Conservation (phyloP, 2,888 invertebrate species). For the Mellilla xanthometata region DNA sequence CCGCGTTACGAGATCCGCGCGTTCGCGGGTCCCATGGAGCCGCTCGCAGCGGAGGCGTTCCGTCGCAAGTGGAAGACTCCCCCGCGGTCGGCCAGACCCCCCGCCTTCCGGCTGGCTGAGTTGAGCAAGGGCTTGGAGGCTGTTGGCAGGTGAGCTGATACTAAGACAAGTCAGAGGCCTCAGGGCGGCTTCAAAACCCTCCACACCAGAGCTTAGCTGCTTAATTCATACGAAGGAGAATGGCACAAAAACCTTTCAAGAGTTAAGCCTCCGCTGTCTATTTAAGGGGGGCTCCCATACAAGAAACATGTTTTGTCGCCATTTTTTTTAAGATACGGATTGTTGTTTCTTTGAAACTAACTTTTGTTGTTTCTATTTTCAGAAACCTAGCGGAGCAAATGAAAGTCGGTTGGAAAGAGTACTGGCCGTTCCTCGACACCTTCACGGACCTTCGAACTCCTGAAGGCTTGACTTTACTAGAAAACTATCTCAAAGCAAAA, state of each 20-base stretch:
- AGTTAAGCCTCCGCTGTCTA: too few relatives aligned
- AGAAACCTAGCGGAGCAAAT: conserved; percentile 87
- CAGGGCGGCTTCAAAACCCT: too few relatives aligned
- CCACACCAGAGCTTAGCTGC: too few relatives aligned
- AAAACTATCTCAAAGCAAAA: conserved; percentile 86
- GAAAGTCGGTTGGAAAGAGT: conserved; percentile 93
- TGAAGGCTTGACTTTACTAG: conserved; percentile 89
- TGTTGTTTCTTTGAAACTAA: too few relatives aligned
- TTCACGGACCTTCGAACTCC: conserved; percentile 89
- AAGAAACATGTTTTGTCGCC: too few relatives aligned
- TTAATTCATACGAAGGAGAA: too few relatives aligned
- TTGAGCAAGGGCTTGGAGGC: conserved; percentile 94
- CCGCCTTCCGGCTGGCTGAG: conserved; percentile 85
- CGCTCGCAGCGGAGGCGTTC: conserved; percentile 86
- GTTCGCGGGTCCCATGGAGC: conserved; percentile 95
- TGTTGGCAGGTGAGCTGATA: conserved; percentile 88
- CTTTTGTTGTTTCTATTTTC: conserved; percentile 24
- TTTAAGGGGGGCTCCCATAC: too few relatives aligned
- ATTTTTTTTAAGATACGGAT: too few relatives aligned
- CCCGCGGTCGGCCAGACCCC: conserved; percentile 59
- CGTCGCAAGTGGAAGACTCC: conserved; percentile 93
- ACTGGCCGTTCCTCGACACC: conserved; percentile 94
- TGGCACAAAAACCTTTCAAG: too few relatives aligned
- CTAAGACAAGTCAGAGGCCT: too few relatives aligned
- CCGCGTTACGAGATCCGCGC: conserved; percentile 91